Percentiles rank a stretch among this genome's conserved stretches.
phyloP scores from a whole-genome alignment of 1,140 invertebrate genomes.

The Heliothis virescens region DNA sequence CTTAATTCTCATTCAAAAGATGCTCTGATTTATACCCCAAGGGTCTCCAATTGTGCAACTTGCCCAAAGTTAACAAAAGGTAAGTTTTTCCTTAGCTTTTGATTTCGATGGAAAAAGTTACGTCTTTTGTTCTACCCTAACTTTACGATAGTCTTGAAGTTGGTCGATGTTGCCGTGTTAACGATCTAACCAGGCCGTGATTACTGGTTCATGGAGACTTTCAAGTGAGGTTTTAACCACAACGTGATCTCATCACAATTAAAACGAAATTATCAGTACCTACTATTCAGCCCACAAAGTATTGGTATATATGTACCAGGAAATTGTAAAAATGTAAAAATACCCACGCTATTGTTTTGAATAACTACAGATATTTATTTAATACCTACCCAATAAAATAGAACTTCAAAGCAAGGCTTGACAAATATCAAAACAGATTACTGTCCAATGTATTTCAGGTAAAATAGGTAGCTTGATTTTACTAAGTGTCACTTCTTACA shows the following conservation, averaged over 20 bases:
- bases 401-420: no score
- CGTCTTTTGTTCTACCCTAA: constrained; percentile 35
- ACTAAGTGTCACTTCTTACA: no score
- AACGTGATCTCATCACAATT: neutral
- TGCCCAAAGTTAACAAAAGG: constrained; percentile 21
- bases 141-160: constrained; percentile 21
- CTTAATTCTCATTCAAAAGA: neutral
- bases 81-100: constrained; percentile 35
- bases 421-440: no score
- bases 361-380: no score
- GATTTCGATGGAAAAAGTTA: constrained; percentile 49
- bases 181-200: neutral
- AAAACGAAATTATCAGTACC: no score
- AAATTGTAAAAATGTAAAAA: no score
- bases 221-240: neutral
- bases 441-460: no score
- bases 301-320: no score
- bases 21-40: neutral
- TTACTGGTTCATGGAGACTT: neutral
- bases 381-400: no score
- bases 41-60: neutral
- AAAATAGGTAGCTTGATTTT: no score
- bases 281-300: no score
- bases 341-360: no score
- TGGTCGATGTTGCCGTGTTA: constrained; percentile 1